Evolutionary conservation across 2,797 vertebrate genomes (phyloP).

Genomic region (Anniella stebbinsi): DNA sequence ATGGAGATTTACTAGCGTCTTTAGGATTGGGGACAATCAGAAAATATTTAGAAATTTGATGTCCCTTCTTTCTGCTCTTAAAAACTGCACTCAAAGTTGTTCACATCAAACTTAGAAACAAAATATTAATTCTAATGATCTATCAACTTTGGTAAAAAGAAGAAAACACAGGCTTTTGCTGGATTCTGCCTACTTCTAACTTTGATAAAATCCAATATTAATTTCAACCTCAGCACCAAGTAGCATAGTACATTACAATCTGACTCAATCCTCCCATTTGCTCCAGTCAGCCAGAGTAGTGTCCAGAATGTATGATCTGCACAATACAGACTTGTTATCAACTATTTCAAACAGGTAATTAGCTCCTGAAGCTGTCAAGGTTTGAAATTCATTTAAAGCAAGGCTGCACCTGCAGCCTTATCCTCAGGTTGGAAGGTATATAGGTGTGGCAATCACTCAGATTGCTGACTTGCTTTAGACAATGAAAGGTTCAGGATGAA

Average conservation of each 20-base stretch:
- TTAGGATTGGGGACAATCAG: neutral
- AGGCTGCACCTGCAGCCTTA: neutral
- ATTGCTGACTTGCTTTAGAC: neutral
- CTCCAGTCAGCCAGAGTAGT: neutral
- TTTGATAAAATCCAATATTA: neutral
- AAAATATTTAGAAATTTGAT: neutral
- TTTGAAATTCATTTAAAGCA: neutral
- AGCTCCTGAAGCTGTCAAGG: neutral
- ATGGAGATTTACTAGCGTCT: neutral
- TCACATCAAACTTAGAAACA: neutral
- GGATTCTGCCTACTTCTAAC: neutral
- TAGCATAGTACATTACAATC: neutral
- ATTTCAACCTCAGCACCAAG: neutral
- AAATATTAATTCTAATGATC: neutral
- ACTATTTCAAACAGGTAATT: neutral
- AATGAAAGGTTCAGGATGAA: neutral
- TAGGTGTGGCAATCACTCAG: neutral
- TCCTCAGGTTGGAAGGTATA: neutral
- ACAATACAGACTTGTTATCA: neutral
- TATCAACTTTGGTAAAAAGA: neutral
- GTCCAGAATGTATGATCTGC: neutral
- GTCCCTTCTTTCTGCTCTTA: neutral
- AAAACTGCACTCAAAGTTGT: neutral
- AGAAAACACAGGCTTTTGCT: neutral
- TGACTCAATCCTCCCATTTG: neutral